These are phyloP conservation scores for Columba janthina DNA, from an alignment of 2,113 vertebrate genomes.

Conservation along the genomic window DNA sequence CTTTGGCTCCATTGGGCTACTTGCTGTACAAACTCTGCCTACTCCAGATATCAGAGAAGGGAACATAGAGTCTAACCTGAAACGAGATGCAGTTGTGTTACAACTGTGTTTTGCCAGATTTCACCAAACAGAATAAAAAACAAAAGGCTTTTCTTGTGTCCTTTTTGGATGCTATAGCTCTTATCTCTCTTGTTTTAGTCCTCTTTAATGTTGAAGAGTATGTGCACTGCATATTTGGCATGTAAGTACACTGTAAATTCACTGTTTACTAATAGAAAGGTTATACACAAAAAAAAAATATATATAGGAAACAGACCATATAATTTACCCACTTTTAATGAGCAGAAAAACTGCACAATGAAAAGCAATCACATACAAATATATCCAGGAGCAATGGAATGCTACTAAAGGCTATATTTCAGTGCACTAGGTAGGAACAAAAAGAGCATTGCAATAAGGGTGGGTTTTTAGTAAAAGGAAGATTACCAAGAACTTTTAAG, in stretches of 20 bases:
- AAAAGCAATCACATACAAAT: background rate
- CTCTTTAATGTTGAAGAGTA: background rate
- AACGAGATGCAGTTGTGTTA: background rate
- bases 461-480: background rate
- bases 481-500: background rate
- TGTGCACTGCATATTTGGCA: background rate
- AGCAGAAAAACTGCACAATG: background rate
- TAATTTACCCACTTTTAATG: background rate
- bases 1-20: background rate
- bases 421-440: background rate
- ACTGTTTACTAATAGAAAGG: background rate
- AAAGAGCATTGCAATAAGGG: background rate
- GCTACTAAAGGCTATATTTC: background rate
- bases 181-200: background rate
- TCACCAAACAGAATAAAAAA: background rate
- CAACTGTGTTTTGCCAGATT: background rate
- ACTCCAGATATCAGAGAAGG: background rate
- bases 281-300: background rate
- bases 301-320: background rate
- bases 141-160: background rate
- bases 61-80: background rate
- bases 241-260: background rate
- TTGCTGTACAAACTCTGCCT: accelerated
- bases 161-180: background rate
- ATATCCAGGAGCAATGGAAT: background rate